These are phyloP conservation scores for Cactoblastis cactorum DNA, from an alignment of 2,888 invertebrate species.

Conservation along the genomic window DNA sequence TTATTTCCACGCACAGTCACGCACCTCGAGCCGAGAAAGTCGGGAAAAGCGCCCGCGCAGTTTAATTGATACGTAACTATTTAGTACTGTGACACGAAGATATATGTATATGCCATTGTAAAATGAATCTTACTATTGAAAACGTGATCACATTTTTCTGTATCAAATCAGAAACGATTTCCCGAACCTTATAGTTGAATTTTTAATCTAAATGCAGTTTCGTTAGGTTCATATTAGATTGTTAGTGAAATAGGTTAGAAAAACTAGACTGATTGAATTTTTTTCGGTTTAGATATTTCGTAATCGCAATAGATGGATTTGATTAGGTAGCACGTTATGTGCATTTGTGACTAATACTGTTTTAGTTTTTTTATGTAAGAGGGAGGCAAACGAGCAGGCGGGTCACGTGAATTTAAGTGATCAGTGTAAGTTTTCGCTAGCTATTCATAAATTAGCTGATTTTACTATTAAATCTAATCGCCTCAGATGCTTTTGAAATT, in stretches of 20 bases:
- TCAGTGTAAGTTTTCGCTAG: too few relatives aligned
- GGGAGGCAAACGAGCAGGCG: too few relatives aligned
- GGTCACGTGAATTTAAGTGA: too few relatives aligned
- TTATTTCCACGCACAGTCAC: slow-evolving; percentile 19
- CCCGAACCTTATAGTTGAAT: not conserved
- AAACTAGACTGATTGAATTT: not conserved
- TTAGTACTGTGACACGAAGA: slow-evolving; percentile 13
- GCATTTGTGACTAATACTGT: not conserved
- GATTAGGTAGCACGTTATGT: not conserved
- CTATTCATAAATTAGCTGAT: too few relatives aligned
- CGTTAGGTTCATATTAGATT: not conserved
- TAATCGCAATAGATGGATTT: slow-evolving; percentile 3
- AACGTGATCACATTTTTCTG: not conserved
- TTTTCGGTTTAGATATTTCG: not conserved
- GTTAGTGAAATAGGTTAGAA: not conserved
- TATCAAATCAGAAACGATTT: not conserved
- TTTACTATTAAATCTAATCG: too few relatives aligned
- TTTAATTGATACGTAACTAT: slow-evolving; percentile 18
- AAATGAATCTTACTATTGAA: not conserved
- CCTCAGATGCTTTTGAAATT: too few relatives aligned
- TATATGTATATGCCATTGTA: not conserved
- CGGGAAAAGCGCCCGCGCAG: slow-evolving; percentile 23
- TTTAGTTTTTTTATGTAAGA: not conserved
- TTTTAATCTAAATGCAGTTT: not conserved
- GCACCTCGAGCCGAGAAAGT: slow-evolving; percentile 23